Evolutionary conservation across 2,888 invertebrate genomes (phyloP), one percentile per base, ranked within the genome.

Genomic region (Limenitis camilla): DNA sequence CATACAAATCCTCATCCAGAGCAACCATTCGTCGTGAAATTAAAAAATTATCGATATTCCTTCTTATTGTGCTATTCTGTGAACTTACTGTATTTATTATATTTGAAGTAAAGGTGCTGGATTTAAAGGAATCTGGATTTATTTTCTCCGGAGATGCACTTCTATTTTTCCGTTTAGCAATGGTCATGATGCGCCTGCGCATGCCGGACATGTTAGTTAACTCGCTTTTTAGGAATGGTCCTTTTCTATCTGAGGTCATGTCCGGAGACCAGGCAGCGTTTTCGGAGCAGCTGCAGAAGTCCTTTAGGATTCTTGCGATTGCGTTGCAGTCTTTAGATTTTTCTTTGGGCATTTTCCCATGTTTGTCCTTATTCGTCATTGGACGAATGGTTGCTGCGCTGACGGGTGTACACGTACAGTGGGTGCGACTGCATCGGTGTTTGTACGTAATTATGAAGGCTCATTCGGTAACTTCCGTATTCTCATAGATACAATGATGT

Each of bases 241-340:
- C 81, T 53, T 79, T 78, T 29, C 80, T 65, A 4, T 82, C 78
- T 1, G 84, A 68, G 19, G 85, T 85, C 81, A 88, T 85, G 10
- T 87, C 84, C 1, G 88, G 88, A 0, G 88, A 88, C 88, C 88
- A 88, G 45, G 85, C 81, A 38, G 81, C 88, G 76, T 87, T 83
- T 59, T 88, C 86, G 0, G 88, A 81, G 51, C 88, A 88, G 58
- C 88, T 87, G 62, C 88, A 88, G 61, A 88, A 76, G 66, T 88
- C 88, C 59, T 87, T 88, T 28, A 88, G 75, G 29, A 87, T 69
- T 55, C 85, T 76, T 28, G 81, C 86, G 65, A 88, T 76, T 40
- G 86, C 81, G 59, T 78, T 84, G 65, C 88, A 88, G 56, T 84
- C 81, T 38, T 74, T 74, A 6, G 73, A 59, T 40, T 74, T 68